Percentiles rank a stretch among this genome's conserved stretches.
phyloP scores from a whole-genome alignment of 1,140 invertebrate species.

The Akabosia matsudoensis region DNA sequence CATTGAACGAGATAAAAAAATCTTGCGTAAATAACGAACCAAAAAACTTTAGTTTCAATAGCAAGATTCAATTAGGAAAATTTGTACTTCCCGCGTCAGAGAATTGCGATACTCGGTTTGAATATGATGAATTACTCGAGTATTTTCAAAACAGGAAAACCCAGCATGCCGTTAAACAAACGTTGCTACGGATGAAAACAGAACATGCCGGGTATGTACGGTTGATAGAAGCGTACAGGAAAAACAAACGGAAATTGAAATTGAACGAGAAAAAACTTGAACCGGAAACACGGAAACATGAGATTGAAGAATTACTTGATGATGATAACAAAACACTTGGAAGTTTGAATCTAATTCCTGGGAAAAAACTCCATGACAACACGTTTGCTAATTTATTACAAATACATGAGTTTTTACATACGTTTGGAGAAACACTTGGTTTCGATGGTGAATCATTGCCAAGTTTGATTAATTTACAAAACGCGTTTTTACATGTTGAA shows the following conservation, averaged over 20 bases:
- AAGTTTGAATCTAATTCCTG: constrained; percentile 81
- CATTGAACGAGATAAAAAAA: constrained; percentile 11
- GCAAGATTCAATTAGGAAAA: background rate
- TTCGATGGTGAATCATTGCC: constrained; percentile 87
- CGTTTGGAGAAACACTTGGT: constrained; percentile 88
- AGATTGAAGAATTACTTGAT: constrained; percentile 62
- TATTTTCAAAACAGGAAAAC: constrained; percentile 52
- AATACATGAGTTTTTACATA: constrained; percentile 92
- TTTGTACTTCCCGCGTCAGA: background rate
- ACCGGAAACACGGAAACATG: constrained; percentile 74
- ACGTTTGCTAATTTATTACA: constrained; percentile 85
- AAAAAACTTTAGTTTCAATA: background rate
- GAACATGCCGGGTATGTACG: constrained; percentile 35
- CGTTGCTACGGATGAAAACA: constrained; percentile 35
- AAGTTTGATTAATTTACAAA: constrained; percentile 77
- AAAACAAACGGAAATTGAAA: constrained; percentile 68
- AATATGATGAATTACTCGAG: background rate
- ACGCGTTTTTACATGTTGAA: constrained; percentile 75
- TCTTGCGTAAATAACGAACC: background rate
- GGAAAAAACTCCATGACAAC: constrained; percentile 68
- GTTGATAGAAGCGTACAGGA: constrained; percentile 62
- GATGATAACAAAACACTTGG: constrained; percentile 78
- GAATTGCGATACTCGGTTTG: background rate
- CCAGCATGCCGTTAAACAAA: constrained; percentile 48
- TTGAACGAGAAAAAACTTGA: constrained; percentile 67